Conservation (phyloP, 2,888 invertebrate species). For the Melitaea athalia region DNA sequence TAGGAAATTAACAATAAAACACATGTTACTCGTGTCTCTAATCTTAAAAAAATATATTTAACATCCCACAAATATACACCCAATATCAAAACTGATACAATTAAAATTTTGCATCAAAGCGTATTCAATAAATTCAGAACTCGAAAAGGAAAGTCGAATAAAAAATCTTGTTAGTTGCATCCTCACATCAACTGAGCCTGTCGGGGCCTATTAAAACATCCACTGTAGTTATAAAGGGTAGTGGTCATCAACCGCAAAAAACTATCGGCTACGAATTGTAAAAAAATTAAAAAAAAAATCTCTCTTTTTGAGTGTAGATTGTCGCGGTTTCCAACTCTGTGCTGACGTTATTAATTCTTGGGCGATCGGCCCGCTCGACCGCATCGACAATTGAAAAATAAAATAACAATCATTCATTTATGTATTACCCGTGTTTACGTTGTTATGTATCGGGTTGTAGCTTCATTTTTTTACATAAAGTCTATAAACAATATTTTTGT, state of each 20-base stretch:
- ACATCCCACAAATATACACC: neutral
- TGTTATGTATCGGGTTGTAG: conserved; percentile 49
- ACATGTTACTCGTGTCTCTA: neutral
- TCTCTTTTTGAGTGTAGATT: conserved; percentile 76
- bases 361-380: conserved; percentile 64
- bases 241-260: conserved; percentile 75
- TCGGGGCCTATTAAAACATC: conserved; percentile 48
- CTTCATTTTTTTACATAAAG: conserved; percentile 52
- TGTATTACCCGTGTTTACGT: conserved; percentile 60
- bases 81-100: neutral
- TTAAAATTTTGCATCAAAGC: neutral
- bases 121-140: conserved; percentile 6
- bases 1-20: neutral
- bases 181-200: conserved; percentile 33
- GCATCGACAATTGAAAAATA: conserved; percentile 78
- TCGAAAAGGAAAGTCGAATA: conserved; percentile 15
- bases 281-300: conserved; percentile 60
- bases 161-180: conserved; percentile 23
- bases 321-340: conserved; percentile 69
- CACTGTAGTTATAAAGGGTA: conserved; percentile 57
- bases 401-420: conserved; percentile 80
- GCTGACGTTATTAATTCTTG: conserved; percentile 77
- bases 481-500: neutral
- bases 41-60: neutral
- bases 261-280: conserved; percentile 75